A percentile compares a stretch with the other conserved stretches of the same genome.
phyloP scores from a whole-genome alignment of 1,140 invertebrate species.

The Drosophila subpulchrella region DNA sequence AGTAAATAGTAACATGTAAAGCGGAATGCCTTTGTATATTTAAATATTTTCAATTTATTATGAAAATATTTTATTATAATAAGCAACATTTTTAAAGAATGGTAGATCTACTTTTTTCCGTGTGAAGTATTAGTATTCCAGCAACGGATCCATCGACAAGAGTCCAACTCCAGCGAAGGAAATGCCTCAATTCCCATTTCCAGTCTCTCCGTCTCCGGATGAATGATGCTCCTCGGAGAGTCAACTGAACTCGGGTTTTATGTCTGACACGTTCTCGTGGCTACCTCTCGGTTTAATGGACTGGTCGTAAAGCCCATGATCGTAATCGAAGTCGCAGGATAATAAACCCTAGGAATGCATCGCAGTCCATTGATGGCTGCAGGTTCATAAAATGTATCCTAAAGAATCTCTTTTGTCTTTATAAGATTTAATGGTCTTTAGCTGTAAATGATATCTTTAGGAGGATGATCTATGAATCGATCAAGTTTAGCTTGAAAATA shows the following conservation, averaged over 20 bases:
- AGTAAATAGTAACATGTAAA: too few species aligned
- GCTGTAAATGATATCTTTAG: constrained; percentile 2
- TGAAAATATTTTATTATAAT: too few species aligned
- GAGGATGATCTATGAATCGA: neutral
- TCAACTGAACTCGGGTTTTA: constrained; percentile 38
- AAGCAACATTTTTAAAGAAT: too few species aligned
- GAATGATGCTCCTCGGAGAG: constrained; percentile 48
- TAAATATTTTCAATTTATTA: too few species aligned
- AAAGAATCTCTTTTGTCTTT: neutral
- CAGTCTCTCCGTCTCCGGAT: constrained; percentile 32
- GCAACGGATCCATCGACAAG: constrained; percentile 21
- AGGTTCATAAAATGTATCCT: constrained; percentile 11
- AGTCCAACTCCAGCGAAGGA: constrained; percentile 23
- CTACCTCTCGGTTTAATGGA: constrained; percentile 28
- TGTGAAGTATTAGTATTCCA: constrained; percentile 64
- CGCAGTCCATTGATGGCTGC: neutral
- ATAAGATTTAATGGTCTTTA: constrained; percentile 22
- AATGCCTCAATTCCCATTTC: constrained; percentile 13
- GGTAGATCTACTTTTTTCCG: constrained; percentile 2
- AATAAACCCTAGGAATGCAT: constrained; percentile 27
- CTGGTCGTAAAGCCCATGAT: constrained; percentile 30
- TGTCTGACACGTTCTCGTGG: constrained; percentile 64
- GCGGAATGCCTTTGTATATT: too few species aligned
- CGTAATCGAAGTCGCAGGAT: constrained; percentile 28
- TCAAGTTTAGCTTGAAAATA: neutral